phyloP scores from a whole-genome alignment of 2,113 vertebrate species.

The Chaetodon trifascialis region DNA sequence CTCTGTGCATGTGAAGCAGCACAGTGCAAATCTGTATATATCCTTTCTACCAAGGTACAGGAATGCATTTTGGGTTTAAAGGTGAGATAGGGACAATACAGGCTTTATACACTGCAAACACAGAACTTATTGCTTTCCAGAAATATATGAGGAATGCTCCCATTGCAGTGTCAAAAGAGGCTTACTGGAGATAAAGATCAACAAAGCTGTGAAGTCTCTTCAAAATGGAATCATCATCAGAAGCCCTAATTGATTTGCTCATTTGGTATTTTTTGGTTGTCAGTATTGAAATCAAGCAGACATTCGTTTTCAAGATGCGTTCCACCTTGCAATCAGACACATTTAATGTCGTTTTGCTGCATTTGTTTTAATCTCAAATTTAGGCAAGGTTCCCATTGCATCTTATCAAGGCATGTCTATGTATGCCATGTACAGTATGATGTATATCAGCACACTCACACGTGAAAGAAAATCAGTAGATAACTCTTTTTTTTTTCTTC shows the following conservation, averaged over 20 bases:
- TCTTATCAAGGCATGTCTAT: conserved; percentile 3
- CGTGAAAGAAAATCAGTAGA: conserved; percentile 83
- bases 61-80: conserved; percentile 20
- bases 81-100: conserved; percentile 24
- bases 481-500: conserved; percentile 22
- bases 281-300: conserved; percentile 17
- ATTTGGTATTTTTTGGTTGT: conserved; percentile 34
- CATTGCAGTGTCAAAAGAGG: conserved; percentile 31
- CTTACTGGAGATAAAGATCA: conserved; percentile 43
- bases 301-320: neutral
- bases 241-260: conserved; percentile 34
- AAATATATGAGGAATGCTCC: conserved; percentile 39
- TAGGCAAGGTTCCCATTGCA: neutral
- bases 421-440: conserved; percentile 10
- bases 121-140: conserved; percentile 61
- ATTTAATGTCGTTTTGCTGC: conserved; percentile 19
- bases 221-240: conserved; percentile 51
- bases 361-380: conserved; percentile 33
- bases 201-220: conserved; percentile 30
- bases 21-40: neutral
- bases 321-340: conserved; percentile 28
- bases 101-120: conserved; percentile 41
- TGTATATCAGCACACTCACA: neutral
- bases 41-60: conserved; percentile 9
- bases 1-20: conserved; percentile 20